phyloP scores from a whole-genome alignment of 2,797 vertebrate species.

The Etheostoma nigrum region DNA sequence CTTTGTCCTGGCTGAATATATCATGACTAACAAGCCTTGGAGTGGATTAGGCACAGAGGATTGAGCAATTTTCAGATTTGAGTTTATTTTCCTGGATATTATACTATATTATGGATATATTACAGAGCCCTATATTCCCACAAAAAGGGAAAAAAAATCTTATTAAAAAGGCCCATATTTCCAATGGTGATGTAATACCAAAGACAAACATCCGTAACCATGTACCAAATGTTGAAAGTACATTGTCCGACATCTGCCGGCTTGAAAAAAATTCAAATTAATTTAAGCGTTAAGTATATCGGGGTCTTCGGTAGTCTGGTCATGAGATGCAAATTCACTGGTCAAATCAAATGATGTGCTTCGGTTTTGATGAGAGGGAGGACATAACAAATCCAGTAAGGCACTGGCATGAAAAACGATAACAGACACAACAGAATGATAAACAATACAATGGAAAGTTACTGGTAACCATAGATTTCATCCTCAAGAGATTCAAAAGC shows the following conservation, averaged over 20 bases:
- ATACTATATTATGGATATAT: too few relatives aligned
- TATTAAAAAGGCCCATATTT: slow-evolving; percentile 58
- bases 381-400: slow-evolving; percentile 70
- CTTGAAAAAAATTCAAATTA: slow-evolving; percentile 60
- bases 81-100: slow-evolving; percentile 89
- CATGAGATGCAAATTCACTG: slow-evolving; percentile 69
- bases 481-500: slow-evolving; percentile 63
- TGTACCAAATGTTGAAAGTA: slow-evolving; percentile 58
- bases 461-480: slow-evolving; percentile 58
- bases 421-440: slow-evolving; percentile 68
- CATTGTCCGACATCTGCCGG: slow-evolving; percentile 51
- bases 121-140: slow-evolving; percentile 61
- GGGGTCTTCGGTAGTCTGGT: slow-evolving; percentile 61
- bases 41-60: slow-evolving; percentile 99
- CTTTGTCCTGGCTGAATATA: slow-evolving; percentile 91
- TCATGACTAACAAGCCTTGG: slow-evolving; percentile 92
- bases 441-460: slow-evolving; percentile 72
- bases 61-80: slow-evolving; percentile 94
- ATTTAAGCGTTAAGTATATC: slow-evolving; percentile 66
- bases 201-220: slow-evolving; percentile 50
- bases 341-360: slow-evolving; percentile 82
- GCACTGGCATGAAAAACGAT: slow-evolving; percentile 66
- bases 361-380: slow-evolving; percentile 74
- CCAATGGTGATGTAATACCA: slow-evolving; percentile 56
- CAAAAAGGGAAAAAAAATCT: slow-evolving; percentile 51